Conservation (phyloP, 2,113 vertebrate species). For the Xenopus borealis region DNA sequence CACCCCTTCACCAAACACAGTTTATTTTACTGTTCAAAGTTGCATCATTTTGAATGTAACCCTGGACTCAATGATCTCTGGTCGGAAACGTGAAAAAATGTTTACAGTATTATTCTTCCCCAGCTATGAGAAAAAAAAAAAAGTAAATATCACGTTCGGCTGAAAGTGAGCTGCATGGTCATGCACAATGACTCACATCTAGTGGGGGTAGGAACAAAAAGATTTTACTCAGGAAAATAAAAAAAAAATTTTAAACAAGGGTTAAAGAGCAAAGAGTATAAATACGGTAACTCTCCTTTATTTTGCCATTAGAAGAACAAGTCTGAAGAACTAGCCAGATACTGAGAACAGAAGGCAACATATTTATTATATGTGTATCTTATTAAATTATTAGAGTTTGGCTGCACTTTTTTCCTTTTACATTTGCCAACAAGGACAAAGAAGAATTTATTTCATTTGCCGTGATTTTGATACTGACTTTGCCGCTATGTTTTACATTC, state of each 20-base stretch:
- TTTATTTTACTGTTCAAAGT: constrained; percentile 32
- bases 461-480: too few species aligned
- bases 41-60: constrained; percentile 36
- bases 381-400: too few species aligned
- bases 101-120: constrained; percentile 38
- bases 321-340: constrained; percentile 26
- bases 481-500: too few species aligned
- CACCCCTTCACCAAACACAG: not conserved
- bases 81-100: constrained; percentile 44
- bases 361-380: too few species aligned
- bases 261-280: constrained; percentile 44
- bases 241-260: constrained; percentile 16
- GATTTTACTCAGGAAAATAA: constrained; percentile 27
- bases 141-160: constrained; percentile 28
- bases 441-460: too few species aligned
- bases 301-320: constrained; percentile 38
- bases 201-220: constrained; percentile 5
- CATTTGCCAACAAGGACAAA: too few species aligned
- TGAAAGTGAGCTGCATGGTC: constrained; percentile 28
- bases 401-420: too few species aligned
- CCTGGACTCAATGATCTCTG: constrained; percentile 31
- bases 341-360: not conserved
- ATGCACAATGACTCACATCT: constrained; percentile 31
- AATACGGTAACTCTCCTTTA: constrained; percentile 26
- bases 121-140: constrained; percentile 22